A percentile compares a stretch with the other conserved stretches of the same genome.
These are phyloP conservation scores for Esox masquinongy DNA, from an alignment of 2,797 vertebrate genomes.

Conservation along the genomic window DNA sequence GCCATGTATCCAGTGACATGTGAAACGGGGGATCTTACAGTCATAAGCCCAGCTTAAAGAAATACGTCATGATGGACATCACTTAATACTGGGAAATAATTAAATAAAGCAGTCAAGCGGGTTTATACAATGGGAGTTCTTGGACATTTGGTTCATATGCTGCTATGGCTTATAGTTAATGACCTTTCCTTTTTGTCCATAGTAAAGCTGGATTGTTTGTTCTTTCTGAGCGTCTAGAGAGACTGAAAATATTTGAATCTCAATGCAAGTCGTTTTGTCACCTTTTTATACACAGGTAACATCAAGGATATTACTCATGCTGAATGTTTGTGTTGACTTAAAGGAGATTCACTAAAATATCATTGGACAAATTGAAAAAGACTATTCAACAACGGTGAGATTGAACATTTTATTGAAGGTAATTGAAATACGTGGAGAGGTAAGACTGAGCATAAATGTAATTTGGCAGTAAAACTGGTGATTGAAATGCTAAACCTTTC, in stretches of 20 bases:
- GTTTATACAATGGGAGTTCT: slow-evolving; percentile 42
- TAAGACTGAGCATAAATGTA: background rate
- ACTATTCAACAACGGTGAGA: background rate
- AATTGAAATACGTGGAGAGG: slow-evolving; percentile 5
- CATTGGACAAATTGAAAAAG: background rate
- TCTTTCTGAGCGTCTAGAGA: slow-evolving; percentile 26
- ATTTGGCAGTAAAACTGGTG: background rate
- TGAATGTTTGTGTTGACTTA: background rate
- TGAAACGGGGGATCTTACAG: slow-evolving; percentile 54
- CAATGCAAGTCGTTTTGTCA: background rate
- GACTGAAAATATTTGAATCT: slow-evolving; percentile 27
- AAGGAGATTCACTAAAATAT: background rate
- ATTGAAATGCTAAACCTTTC: background rate
- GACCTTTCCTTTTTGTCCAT: slow-evolving; percentile 44
- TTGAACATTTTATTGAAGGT: background rate
- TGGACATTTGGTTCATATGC: slow-evolving; percentile 28
- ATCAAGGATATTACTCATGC: background rate
- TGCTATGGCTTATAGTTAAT: slow-evolving; percentile 35
- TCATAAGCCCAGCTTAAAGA: slow-evolving; percentile 64
- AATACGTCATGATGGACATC: slow-evolving; percentile 39
- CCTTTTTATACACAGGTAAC: background rate
- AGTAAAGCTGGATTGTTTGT: slow-evolving; percentile 57
- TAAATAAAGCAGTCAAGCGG: slow-evolving; percentile 33
- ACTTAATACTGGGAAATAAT: slow-evolving; percentile 25
- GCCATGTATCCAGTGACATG: slow-evolving; percentile 57